Percentiles rank a stretch among this genome's conserved stretches.
Evolutionary conservation across 2,113 vertebrate species (phyloP).

Genomic region (Megatriorchis doriae): DNA sequence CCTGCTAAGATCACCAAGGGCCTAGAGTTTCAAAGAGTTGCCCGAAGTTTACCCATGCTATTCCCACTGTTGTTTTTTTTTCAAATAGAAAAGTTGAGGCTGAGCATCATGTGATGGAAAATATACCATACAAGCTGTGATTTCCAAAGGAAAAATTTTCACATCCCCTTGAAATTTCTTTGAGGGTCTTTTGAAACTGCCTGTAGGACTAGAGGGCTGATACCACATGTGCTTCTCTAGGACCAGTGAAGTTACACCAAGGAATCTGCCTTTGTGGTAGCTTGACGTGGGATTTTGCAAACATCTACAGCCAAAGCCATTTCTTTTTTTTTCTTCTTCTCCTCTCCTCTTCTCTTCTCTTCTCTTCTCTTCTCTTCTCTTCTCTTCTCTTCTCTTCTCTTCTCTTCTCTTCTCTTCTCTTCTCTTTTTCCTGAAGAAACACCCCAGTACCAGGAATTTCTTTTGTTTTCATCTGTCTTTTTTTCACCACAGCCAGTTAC

Average conservation of each 20-base stretch:
- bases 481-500: not conserved
- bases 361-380: not conserved
- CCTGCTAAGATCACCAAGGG: constrained; percentile 56
- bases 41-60: not conserved
- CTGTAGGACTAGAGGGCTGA: not conserved
- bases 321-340: not conserved
- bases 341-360: not conserved
- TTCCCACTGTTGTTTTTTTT: not conserved
- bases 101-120: not conserved
- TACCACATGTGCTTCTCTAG: not conserved
- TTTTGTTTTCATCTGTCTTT: not conserved
- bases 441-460: not conserved
- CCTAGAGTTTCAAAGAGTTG: constrained; percentile 52
- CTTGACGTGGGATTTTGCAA: not conserved
- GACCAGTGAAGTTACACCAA: not conserved
- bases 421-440: not conserved
- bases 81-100: not conserved
- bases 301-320: not conserved
- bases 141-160: not conserved
- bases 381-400: fast-evolving
- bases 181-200: not conserved
- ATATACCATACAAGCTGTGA: not conserved
- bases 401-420: not conserved
- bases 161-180: not conserved
- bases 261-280: not conserved